phyloP scores from a whole-genome alignment of 2,797 vertebrate species.

The Momotus momota region DNA sequence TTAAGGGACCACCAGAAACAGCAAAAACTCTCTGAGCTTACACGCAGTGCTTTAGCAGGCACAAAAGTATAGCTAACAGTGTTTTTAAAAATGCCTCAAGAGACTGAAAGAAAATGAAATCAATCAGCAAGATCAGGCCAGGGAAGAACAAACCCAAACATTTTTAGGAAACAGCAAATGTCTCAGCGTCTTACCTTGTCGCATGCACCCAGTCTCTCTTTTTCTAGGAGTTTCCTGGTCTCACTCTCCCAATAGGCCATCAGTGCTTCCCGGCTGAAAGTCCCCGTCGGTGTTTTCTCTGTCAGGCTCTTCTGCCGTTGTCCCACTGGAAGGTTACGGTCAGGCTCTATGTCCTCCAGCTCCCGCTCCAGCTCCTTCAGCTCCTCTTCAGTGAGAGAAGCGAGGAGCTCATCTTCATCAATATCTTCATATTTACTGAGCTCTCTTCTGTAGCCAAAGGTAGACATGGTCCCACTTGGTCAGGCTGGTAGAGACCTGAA shows the following conservation, averaged over 20 bases:
- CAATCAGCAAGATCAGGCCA: background rate
- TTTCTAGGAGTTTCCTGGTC: conserved; percentile 90
- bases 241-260: conserved; percentile 97
- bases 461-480: conserved; percentile 87
- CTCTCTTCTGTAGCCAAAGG: conserved; percentile 93
- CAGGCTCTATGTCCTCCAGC: conserved; percentile 91
- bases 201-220: conserved; percentile 82
- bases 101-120: background rate
- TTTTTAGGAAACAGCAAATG: background rate
- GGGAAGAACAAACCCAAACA: background rate
- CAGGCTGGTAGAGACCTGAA: conserved; percentile 52
- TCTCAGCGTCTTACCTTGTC: conserved; percentile 76
- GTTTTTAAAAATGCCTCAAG: background rate
- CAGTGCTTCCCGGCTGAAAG: conserved; percentile 92
- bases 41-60: accelerated
- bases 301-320: conserved; percentile 94
- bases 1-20: background rate
- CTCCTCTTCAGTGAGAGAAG: conserved; percentile 92
- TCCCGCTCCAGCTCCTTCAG: conserved; percentile 94
- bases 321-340: conserved; percentile 90
- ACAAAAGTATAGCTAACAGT: background rate
- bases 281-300: conserved; percentile 92
- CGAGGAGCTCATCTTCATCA: conserved; percentile 95
- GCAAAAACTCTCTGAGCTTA: background rate
- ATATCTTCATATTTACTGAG: conserved; percentile 97